These are phyloP conservation scores for Distichodus sexfasciatus DNA, from an alignment of 2,797 vertebrate species.

Conservation along the genomic window DNA sequence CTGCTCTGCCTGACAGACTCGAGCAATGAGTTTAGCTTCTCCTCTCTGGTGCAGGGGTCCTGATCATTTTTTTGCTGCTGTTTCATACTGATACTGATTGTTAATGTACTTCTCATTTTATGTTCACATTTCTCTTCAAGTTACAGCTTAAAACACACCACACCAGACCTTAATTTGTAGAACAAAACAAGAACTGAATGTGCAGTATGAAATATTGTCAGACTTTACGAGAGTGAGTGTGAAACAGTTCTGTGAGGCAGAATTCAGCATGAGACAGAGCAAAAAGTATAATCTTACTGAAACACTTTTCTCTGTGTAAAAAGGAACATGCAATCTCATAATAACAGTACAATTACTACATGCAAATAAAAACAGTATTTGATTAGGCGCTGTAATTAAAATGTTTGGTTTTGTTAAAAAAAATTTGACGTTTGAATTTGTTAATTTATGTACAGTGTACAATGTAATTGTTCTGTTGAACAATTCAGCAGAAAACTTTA, in stretches of 20 bases:
- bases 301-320: background rate
- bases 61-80: background rate
- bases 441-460: too few relatives aligned
- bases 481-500: too few relatives aligned
- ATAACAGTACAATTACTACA: too few relatives aligned
- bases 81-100: background rate
- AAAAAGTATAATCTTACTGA: background rate
- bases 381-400: too few relatives aligned
- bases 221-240: background rate
- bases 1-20: background rate
- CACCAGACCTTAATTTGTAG: too few relatives aligned
- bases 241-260: too few relatives aligned
- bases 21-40: slow-evolving; percentile 1
- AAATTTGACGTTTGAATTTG: too few relatives aligned
- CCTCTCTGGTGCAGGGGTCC: background rate
- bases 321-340: background rate
- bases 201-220: background rate
- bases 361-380: background rate
- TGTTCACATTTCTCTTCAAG: background rate
- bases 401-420: too few relatives aligned
- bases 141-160: too few relatives aligned
- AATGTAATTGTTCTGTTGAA: too few relatives aligned
- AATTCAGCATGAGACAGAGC: background rate
- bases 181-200: too few relatives aligned
- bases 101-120: background rate